These are phyloP conservation scores for Dendrocopos noguchii DNA, from an alignment of 2,113 vertebrate genomes.

Conservation along the genomic window DNA sequence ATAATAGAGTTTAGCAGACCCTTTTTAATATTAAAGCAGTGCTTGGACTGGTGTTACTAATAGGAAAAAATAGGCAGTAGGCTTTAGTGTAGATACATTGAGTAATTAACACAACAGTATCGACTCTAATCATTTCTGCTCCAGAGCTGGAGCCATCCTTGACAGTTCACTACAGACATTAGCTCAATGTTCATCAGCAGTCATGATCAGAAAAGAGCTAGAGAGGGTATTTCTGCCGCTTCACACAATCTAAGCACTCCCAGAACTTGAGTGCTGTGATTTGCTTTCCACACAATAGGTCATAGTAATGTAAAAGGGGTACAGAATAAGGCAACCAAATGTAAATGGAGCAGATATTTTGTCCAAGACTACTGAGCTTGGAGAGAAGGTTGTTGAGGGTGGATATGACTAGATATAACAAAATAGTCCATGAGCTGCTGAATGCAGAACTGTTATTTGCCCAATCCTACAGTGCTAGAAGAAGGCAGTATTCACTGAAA, in stretches of 20 bases:
- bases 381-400: not conserved
- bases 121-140: not conserved
- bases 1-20: not conserved
- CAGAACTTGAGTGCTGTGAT: not conserved
- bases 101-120: not conserved
- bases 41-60: not conserved
- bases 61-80: not conserved
- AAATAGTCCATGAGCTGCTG: not conserved
- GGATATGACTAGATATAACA: not conserved
- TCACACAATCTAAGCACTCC: fast-evolving
- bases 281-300: not conserved
- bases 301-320: not conserved
- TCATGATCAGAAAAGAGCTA: not conserved
- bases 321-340: not conserved
- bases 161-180: not conserved
- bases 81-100: not conserved
- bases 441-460: not conserved
- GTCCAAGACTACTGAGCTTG: not conserved
- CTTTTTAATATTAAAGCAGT: not conserved
- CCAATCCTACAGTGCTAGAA: not conserved
- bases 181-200: not conserved
- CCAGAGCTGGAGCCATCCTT: not conserved
- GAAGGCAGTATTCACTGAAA: not conserved
- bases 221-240: not conserved
- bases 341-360: not conserved